Evolutionary conservation across 1,140 invertebrate species (phyloP), one percentile per base, ranked within the genome.

Genomic region (Trachymyrmex septentrionalis): DNA sequence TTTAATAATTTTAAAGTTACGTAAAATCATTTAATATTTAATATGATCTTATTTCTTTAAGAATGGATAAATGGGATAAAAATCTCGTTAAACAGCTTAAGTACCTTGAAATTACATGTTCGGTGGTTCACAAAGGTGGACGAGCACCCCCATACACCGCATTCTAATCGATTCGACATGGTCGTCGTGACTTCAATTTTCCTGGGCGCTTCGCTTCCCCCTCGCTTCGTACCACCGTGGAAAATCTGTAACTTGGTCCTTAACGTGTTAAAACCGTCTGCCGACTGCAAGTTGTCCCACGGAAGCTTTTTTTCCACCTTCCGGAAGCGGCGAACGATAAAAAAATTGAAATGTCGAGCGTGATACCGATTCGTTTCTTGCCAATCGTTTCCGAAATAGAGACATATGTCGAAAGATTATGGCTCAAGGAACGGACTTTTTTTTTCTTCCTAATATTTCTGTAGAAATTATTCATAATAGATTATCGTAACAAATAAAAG

Each of bases 51-150:
- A 4, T 57, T 71, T 16, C 6, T 57, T 10, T 38, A 30, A 16
- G n/a, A 71, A 14, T 61, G 24, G 67, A 19, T 30, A 59, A 82
- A 27, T 3, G 53, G 85, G 78, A 82, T 69, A 66, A 14, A 77
- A 53, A 92, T 91, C 91, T 92, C 92, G 90, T 93, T 93, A 93
- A 94, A 87, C 88, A 77, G 27, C 34, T 87, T 94, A 94, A 95
- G 82, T 95, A 95, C 91, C 94, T 93, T 95, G 94, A 95, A 95
- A 95, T 95, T 93, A 93, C 87, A 92, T 34, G 86, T 92, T 90
- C 86, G 88, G 91, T 91, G 90, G 90, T 85, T 85, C 63, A 86
- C 57, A 90, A 88, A 91, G 91, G 86, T 90, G 78, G 87, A 69
- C 87, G 89, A 90, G 88, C 88, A 91, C 90, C 91, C 91, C 86